A percentile compares a stretch with the other conserved stretches of the same genome.
These are phyloP conservation scores for Forbesichthys agassizii DNA, from an alignment of 2,113 vertebrate species.

Conservation along the genomic window DNA sequence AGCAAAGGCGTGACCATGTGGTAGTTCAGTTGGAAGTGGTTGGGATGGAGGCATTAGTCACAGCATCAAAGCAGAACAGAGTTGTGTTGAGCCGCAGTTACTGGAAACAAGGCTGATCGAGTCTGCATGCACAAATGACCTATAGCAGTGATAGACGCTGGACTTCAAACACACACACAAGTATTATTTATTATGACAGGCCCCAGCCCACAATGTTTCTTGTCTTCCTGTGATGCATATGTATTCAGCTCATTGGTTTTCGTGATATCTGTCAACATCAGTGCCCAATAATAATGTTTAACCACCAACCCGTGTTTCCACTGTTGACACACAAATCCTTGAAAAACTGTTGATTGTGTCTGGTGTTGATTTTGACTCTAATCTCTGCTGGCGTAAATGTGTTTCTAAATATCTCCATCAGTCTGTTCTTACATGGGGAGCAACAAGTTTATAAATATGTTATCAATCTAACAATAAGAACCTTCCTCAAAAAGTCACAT, in stretches of 20 bases:
- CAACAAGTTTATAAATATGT: too few species aligned
- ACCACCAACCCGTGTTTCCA: conserved; percentile 2
- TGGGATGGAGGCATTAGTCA: conserved; percentile 59
- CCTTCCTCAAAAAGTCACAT: too few species aligned
- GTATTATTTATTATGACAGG: too few species aligned
- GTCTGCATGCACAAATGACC: conserved; percentile 49
- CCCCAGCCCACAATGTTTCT: too few species aligned
- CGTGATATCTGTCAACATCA: conserved; percentile 14
- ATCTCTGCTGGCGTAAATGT: too few species aligned
- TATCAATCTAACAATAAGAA: too few species aligned
- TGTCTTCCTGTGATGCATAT: background rate
- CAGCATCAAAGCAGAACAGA: conserved; percentile 58
- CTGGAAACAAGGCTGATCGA: conserved; percentile 56
- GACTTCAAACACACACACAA: too few species aligned
- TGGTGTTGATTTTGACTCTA: conserved; percentile 2
- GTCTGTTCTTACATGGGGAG: too few species aligned
- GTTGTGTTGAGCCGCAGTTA: conserved; percentile 53
- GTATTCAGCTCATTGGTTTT: conserved; percentile 39
- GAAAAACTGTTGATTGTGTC: background rate
- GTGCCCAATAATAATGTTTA: background rate
- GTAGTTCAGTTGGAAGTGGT: conserved; percentile 60
- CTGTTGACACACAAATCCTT: background rate
- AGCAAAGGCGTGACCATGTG: conserved; percentile 29
- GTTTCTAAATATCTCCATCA: too few species aligned
- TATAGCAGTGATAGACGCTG: conserved; percentile 24